Evolutionary conservation across 2,888 invertebrate genomes (phyloP), one percentile per base, ranked within the genome.

Genomic region (Dorcus hopei): DNA sequence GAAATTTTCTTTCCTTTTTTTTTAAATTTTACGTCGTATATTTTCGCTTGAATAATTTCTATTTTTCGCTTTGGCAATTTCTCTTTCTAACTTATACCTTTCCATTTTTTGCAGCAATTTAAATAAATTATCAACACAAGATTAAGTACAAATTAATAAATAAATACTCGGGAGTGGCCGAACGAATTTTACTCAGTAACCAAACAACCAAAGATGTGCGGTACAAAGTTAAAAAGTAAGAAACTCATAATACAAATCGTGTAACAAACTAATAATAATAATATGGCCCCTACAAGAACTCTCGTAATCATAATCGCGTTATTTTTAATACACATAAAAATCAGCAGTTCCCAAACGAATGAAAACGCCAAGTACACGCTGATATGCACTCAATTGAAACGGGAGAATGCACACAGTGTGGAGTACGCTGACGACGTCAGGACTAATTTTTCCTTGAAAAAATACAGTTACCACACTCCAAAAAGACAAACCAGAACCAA

Each of bases 231-330:
- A 11, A 45, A 19, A 45, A 45, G 23, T 23, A 19, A 45, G 16
- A 45, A 45, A 8, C 9, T 45, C 9, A 4, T 45, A 19, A 57
- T 47, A 26, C n/a, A 42, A 45, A 52, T 50, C 41, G 56, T 61
- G 53, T 49, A 50, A 45, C 56, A 49, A 50, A 50, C 49, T 2
- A 19, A 2, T 19, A 19, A 19, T 26, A 26, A 54, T 52, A 62
- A 59, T 48, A 62, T 61, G 62, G 49, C 61, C 42, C 57, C 47
- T 41, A 54, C 42, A 48, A 59, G 50, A 38, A 41, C 52, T 51
- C 50, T 62, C 48, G 49, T 62, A 23, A 26, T 59, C 41, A 49
- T 54, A 38, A 53, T 58, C 47, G 39, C 61, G 41, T 50, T 61
- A 41, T 53, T 61, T 54, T 52, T 61, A 56, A 54, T 61, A 48